These are phyloP conservation scores for Eulithis testata DNA, from an alignment of 2,888 invertebrate species.

Conservation along the genomic window DNA sequence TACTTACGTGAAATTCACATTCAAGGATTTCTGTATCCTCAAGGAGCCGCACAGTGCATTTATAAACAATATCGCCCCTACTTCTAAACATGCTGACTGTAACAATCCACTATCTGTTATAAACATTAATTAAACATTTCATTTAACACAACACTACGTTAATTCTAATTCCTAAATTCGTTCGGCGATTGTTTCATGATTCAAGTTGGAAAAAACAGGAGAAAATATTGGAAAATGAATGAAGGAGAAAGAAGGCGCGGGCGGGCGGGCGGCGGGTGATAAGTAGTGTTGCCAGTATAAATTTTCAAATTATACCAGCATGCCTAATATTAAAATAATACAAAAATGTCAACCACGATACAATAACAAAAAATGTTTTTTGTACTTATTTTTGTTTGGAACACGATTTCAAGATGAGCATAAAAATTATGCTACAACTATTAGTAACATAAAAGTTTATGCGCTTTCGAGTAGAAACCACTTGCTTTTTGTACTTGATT, in stretches of 20 bases:
- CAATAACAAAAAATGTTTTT: no score
- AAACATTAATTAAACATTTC: constrained; percentile 46
- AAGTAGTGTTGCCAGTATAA: neutral
- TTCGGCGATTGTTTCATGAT: constrained; percentile 59
- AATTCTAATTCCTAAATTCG: constrained; percentile 44
- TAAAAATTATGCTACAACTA: no score
- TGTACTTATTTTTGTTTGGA: no score
- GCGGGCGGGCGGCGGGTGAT: constrained; percentile 14
- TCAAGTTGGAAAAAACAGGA: constrained; percentile 46
- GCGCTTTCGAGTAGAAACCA: no score
- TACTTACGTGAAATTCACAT: constrained; percentile 92
- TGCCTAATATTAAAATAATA: no score
- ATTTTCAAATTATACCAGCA: no score
- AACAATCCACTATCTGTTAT: constrained; percentile 21
- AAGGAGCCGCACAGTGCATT: constrained; percentile 94
- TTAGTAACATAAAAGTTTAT: no score
- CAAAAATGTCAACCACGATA: no score
- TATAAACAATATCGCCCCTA: constrained; percentile 92
- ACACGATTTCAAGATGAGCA: no score
- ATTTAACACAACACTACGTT: constrained; percentile 39
- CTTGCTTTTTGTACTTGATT: neutral
- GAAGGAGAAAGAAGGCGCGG: constrained; percentile 26
- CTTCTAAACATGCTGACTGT: constrained; percentile 83
- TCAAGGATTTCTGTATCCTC: constrained; percentile 96
- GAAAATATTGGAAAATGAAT: constrained; percentile 24